These are phyloP conservation scores for Dryobotodes eremita DNA, from an alignment of 2,888 invertebrate genomes.

Conservation along the genomic window DNA sequence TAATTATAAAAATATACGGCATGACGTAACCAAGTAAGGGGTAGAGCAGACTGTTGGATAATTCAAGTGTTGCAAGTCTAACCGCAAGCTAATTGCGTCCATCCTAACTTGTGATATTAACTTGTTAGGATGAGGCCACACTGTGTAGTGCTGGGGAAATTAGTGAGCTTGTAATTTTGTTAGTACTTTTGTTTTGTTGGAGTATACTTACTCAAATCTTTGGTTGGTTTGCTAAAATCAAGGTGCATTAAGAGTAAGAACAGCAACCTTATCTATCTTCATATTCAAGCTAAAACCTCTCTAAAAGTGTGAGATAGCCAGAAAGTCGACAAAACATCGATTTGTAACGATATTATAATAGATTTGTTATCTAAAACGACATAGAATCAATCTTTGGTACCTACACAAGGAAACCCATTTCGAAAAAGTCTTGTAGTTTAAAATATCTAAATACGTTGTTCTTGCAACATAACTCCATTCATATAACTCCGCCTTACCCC, in stretches of 20 bases:
- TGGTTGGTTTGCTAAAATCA: not conserved
- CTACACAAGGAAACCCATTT: not conserved
- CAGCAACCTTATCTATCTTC: not conserved
- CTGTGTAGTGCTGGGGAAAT: slow-evolving; percentile 11
- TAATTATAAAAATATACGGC: slow-evolving; percentile 54
- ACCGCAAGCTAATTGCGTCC: slow-evolving; percentile 89
- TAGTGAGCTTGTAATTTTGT: not conserved
- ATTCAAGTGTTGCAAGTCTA: slow-evolving; percentile 81
- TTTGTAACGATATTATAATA: not conserved
- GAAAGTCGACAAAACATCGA: not conserved
- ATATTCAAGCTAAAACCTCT: not conserved
- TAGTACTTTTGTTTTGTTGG: not conserved
- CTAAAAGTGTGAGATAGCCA: not conserved
- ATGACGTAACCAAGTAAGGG: slow-evolving; percentile 66
- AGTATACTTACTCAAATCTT: not conserved
- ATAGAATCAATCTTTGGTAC: not conserved
- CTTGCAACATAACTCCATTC: not conserved
- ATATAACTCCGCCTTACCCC: slow-evolving; percentile 43
- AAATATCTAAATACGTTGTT: not conserved
- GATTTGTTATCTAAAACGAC: not conserved
- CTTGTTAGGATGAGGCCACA: slow-evolving; percentile 68
- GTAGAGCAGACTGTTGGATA: slow-evolving; percentile 70
- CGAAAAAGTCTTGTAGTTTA: not conserved
- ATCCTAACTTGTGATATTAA: slow-evolving; percentile 85
- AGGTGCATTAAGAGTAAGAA: not conserved